Conservation (phyloP, 2,113 vertebrate genomes). For the Ptilorrhoa leucosticta region DNA sequence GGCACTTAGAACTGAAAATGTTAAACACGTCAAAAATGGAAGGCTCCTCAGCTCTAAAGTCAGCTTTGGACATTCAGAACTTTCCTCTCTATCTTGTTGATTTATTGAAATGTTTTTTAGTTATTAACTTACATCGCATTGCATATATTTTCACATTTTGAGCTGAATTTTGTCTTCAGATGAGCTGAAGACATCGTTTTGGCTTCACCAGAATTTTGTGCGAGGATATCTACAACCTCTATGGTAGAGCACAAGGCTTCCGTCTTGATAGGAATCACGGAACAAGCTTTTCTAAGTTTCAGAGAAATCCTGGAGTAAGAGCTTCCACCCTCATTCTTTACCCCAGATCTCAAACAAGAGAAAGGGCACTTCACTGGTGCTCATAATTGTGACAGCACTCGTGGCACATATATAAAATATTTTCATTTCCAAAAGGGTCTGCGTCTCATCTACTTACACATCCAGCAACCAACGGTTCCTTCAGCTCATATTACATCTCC, state of each 20-base stretch:
- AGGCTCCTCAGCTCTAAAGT: neutral
- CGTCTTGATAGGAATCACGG: neutral
- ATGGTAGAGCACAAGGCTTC: neutral
- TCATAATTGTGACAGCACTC: neutral
- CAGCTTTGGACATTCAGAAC: neutral
- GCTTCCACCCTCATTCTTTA: neutral
- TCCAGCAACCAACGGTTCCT: neutral
- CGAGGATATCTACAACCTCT: fast-evolving
- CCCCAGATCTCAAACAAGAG: neutral
- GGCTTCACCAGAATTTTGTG: neutral
- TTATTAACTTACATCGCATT: neutral
- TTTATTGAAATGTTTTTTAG: neutral
- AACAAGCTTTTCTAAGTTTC: neutral
- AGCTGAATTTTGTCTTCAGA: neutral
- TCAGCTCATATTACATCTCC: neutral
- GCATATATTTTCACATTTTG: neutral
- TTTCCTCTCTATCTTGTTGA: neutral
- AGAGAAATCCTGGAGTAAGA: neutral
- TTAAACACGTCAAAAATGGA: neutral
- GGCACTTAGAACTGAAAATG: neutral
- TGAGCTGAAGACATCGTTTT: neutral
- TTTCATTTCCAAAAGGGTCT: neutral
- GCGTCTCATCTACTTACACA: neutral
- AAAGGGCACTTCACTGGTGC: neutral
- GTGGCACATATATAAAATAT: neutral